A percentile compares a stretch with the other conserved stretches of the same genome.
Conservation (phyloP, 2,113 vertebrate species). For the Petroica traversi region DNA sequence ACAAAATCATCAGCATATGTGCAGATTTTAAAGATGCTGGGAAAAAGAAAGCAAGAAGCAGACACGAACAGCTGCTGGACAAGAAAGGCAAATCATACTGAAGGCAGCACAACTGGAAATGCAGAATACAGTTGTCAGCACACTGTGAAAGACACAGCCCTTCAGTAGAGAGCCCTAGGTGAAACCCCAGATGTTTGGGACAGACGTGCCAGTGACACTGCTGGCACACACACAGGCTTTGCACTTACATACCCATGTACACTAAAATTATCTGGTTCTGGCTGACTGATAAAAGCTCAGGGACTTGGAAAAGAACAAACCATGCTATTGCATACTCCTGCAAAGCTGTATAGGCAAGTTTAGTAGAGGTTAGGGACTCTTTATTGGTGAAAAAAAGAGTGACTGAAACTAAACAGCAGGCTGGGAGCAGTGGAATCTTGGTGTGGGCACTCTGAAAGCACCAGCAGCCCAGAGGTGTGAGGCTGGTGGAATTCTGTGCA, state of each 20-base stretch:
- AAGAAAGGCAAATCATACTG: not conserved
- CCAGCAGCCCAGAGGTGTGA: accelerated
- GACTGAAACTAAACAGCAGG: not conserved
- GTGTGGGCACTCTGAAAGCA: not conserved
- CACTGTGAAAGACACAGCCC: not conserved
- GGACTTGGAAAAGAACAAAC: not conserved
- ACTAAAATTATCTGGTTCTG: not conserved
- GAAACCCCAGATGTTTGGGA: not conserved
- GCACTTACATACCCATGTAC: not conserved
- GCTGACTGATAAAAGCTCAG: not conserved
- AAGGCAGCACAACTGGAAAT: not conserved
- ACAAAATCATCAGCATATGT: conserved; percentile 20
- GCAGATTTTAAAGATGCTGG: not conserved
- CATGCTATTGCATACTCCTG: not conserved
- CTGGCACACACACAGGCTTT: not conserved
- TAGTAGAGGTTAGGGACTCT: not conserved
- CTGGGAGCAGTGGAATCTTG: accelerated
- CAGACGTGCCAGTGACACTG: not conserved
- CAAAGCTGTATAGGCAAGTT: not conserved
- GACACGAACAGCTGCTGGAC: not conserved
- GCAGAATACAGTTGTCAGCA: not conserved
- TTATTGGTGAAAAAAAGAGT: not conserved
- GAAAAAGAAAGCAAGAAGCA: not conserved
- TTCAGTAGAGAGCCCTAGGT: not conserved
- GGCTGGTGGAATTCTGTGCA: not conserved